Evolutionary conservation across 1,140 invertebrate species (phyloP).

Genomic region (Lanistes nyassanus): DNA sequence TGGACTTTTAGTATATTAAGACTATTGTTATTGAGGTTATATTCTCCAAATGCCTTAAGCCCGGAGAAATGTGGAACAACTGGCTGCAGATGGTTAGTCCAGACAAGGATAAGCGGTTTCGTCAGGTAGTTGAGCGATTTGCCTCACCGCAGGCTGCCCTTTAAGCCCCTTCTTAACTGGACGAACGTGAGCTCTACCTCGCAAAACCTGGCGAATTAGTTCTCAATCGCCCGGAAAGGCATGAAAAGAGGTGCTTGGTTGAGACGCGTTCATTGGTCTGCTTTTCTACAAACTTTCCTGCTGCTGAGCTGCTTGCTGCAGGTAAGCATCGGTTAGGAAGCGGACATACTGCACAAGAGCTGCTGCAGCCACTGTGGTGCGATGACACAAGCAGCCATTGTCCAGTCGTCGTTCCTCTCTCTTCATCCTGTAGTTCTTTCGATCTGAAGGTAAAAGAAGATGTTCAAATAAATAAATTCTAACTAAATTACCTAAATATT

Average conservation of each 20-base stretch:
- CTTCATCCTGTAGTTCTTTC: constrained; percentile 29
- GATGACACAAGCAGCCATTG: constrained; percentile 54
- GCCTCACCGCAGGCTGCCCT: no score
- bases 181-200: neutral
- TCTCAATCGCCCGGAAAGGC: no score
- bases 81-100: no score
- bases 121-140: no score
- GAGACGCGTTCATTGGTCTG: neutral
- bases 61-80: no score
- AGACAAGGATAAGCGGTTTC: no score
- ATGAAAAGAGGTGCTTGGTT: neutral
- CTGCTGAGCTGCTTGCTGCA: constrained; percentile 11
- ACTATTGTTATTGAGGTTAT: no score
- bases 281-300: neutral
- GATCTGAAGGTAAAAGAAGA: neutral
- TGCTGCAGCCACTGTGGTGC: constrained; percentile 55
- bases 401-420: constrained; percentile 52
- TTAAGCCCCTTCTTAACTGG: neutral
- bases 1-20: no score
- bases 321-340: constrained; percentile 44
- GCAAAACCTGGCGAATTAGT: neutral
- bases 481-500: no score
- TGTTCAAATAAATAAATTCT: neutral
- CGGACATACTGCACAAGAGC: constrained; percentile 57
- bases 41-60: no score